phyloP scores from a whole-genome alignment of 2,888 invertebrate species.

The Dicranocentrus wangi region DNA sequence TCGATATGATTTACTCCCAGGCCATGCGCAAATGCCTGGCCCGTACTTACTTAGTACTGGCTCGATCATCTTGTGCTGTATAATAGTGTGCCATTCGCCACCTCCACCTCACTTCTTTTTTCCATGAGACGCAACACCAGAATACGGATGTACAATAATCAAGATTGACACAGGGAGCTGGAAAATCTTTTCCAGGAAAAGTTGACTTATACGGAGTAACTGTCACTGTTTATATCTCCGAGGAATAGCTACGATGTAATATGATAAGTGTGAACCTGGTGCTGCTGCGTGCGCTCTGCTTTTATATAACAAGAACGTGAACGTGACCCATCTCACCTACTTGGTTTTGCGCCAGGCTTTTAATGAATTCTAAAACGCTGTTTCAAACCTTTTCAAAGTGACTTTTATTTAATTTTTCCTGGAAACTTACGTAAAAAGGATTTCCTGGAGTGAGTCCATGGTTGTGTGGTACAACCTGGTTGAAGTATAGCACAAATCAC shows the following conservation, averaged over 20 bases:
- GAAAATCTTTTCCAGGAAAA: not conserved
- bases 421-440: too few species aligned
- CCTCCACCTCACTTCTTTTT: not conserved
- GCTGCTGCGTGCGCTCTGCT: too few species aligned
- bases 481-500: too few species aligned
- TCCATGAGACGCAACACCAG: conserved; percentile 10
- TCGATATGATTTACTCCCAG: too few species aligned
- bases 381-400: not conserved
- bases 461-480: too few species aligned
- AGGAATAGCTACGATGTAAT: too few species aligned
- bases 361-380: not conserved
- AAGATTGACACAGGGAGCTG: conserved; percentile 37
- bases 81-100: conserved; percentile 6
- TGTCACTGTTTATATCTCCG: too few species aligned
- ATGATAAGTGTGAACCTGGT: too few species aligned
- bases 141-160: conserved; percentile 30
- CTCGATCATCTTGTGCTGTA: too few species aligned
- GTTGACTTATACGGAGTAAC: not conserved
- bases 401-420: not conserved
- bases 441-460: too few species aligned
- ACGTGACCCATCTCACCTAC: conserved; percentile 1
- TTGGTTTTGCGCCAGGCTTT: not conserved
- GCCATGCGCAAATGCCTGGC: not conserved
- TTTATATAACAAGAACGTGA: too few species aligned
- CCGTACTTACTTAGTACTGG: not conserved